These are phyloP conservation scores for Pristionchus fissidentatus DNA, from an alignment of 2,888 invertebrate species.

Conservation along the genomic window DNA sequence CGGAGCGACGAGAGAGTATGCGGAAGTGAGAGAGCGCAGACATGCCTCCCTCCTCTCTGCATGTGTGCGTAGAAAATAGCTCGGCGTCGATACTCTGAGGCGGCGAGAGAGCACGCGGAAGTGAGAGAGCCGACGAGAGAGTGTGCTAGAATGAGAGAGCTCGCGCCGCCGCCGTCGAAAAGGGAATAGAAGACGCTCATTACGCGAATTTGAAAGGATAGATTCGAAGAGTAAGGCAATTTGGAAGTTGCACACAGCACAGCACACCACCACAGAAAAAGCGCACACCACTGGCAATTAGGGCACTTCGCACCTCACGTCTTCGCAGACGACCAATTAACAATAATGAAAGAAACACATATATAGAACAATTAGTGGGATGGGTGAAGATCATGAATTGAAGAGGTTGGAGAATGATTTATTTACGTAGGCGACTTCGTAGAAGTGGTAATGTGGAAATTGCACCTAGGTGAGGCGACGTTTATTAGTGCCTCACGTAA, in stretches of 20 bases:
- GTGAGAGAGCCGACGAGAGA: too few relatives aligned
- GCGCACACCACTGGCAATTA: neutral
- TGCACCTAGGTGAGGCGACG: slow-evolving; percentile 10
- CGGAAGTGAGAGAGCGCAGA: neutral
- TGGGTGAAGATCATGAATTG: too few relatives aligned
- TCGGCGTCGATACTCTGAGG: slow-evolving; percentile 32
- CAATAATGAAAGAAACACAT: neutral
- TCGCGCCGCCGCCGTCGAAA: neutral
- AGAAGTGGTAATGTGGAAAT: slow-evolving; percentile 5
- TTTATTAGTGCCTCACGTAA: neutral
- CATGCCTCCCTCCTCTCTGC: slow-evolving; percentile 14
- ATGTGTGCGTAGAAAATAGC: slow-evolving; percentile 37
- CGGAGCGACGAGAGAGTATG: slow-evolving; percentile 16
- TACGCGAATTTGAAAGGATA: neutral
- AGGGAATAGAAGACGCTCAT: slow-evolving; percentile 34
- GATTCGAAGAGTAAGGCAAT: neutral
- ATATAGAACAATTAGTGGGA: neutral
- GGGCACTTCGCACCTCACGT: neutral
- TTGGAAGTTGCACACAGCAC: neutral
- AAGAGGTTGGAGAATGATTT: neutral
- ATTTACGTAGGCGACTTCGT: neutral
- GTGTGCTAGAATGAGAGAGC: slow-evolving; percentile 30
- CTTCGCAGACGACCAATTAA: neutral
- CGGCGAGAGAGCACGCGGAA: too few relatives aligned
- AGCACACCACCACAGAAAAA: neutral